Base-by-base conservation (phyloP, 2,113 vertebrate species). In the Varanus salvator region DNA sequence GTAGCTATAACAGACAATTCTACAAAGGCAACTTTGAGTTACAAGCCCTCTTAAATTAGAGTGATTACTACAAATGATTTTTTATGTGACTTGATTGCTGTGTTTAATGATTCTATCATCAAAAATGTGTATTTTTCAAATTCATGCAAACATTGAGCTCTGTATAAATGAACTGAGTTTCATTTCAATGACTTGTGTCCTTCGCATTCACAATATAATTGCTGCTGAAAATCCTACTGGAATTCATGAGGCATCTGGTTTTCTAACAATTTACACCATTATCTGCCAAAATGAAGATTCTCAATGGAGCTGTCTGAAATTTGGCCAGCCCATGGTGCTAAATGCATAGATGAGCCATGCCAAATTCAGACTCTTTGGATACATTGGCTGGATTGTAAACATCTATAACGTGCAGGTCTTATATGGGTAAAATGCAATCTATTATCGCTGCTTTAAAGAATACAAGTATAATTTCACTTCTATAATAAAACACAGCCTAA, bases 1-100 rank as follows among this genome's bases (percentile, higher is more conserved):
- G 97, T 97, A 96, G 91, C 96, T 96, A 95, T 96, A 97, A 97
- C 94, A 96, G 94, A 96, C 93, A 89, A 96, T 95, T 96, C 94
- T 96, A 93, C 95, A 96, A 94, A 92, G 96, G 93, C 94, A 97
- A 97, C 93, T 96, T 96, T 93, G 94, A 96, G 93, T 88, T 94
- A 86, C 64, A 17, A 69, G 25, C 92, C 92, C 91, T 95, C 96
- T 97, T 96, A 97, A 96, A 96, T 96, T 90, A 95, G 92, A 96
- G 96, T 97, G 95, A 94, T 95, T 95, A 89, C 95, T 94, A 94
- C 93, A 95, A 95, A 96, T 95, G 93, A 95, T 96, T 95, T 44
- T 96, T 92, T 96, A 94, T 96, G 86, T 92, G 80, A 92, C 95
- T 94, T 96, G 95, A 97, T 94, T 95, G 90, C 93, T 92, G 89